Evolutionary conservation across 2,888 invertebrate species (phyloP), one percentile per base, ranked within the genome.

Genomic region (Horisme vitalbata): DNA sequence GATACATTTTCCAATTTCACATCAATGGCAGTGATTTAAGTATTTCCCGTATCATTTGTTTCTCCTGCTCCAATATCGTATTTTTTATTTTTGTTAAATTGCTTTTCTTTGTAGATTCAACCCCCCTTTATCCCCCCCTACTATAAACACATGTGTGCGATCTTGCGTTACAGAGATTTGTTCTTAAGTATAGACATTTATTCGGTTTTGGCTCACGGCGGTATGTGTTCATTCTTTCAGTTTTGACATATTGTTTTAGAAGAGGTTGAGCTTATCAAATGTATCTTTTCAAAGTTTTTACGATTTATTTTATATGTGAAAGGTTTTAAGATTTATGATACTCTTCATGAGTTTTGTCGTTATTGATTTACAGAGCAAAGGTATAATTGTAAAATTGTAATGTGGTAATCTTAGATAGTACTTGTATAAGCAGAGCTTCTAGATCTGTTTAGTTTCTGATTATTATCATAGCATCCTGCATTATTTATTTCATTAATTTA

Each of bases 11-110:
- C 72, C 80, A 83, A 86, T 84, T 79, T 79, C 75, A 71, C 77
- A 82, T 83, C 83, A 79, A 83, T 83, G 71, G 68, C 77, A 55
- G 74, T 85, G 86, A 87, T 88, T 87, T 86, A 87, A 87, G 80
- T 80, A 84, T 84, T 81, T 83, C 85, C 83, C 75, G 80, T 86
- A 82, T 86, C 88, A 84, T 89, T 89, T 88, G 85, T 88, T 87
- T 81, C 77, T 64, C 58, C 63, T 55, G 71, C 73, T 76, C 71
- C 77, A 76, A 84, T 82, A 84, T 81, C 65, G 71, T 70, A 74
- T 81, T 84, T 87, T 85, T 80, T 83, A 83, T 85, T 86, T 59
- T 85, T 80, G 76, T 83, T 82, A 88, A 89, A 89, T 88, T 85
- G 84, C 86, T 87, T 86, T 83, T 68, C 81, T 88, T 83, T 87